Percentiles rank a stretch among this genome's conserved stretches.
Evolutionary conservation across 1,140 invertebrate species (phyloP).

Genomic region (Heliconius hermathena): DNA sequence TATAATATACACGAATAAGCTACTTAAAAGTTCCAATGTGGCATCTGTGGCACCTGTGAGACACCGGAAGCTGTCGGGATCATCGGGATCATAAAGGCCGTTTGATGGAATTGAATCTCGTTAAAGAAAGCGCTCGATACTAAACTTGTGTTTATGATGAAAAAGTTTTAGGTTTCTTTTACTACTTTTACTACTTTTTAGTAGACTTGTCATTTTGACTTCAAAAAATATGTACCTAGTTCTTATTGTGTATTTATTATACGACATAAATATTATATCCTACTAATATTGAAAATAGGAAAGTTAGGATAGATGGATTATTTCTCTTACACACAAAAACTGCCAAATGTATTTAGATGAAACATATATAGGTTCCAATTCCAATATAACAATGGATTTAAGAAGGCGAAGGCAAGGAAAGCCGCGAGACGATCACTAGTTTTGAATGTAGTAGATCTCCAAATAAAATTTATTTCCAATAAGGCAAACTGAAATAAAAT

Average conservation of each 20-base stretch:
- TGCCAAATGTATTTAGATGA: no score
- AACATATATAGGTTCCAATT: no score
- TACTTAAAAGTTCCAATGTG: not conserved
- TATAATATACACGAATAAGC: not conserved
- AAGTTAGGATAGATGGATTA: no score
- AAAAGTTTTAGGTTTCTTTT: not conserved
- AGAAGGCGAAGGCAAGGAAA: no score
- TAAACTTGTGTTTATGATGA: not conserved
- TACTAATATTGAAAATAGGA: no score
- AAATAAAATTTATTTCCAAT: no score
- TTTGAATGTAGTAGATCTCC: no score
- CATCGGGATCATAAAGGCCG: slow-evolving; percentile 52
- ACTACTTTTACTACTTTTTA: not conserved
- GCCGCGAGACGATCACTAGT: no score
- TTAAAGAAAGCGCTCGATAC: slow-evolving; percentile 43
- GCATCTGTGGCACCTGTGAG: not conserved
- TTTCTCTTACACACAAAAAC: no score
- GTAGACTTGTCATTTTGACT: not conserved
- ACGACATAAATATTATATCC: no score
- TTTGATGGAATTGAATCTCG: slow-evolving; percentile 62
- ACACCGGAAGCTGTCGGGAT: slow-evolving; percentile 15
- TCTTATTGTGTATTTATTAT: not conserved
- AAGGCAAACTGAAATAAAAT: no score
- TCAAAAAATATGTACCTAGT: not conserved
- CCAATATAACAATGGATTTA: no score